phyloP scores from a whole-genome alignment of 1,140 invertebrate species.

The Euwallacea similis region DNA sequence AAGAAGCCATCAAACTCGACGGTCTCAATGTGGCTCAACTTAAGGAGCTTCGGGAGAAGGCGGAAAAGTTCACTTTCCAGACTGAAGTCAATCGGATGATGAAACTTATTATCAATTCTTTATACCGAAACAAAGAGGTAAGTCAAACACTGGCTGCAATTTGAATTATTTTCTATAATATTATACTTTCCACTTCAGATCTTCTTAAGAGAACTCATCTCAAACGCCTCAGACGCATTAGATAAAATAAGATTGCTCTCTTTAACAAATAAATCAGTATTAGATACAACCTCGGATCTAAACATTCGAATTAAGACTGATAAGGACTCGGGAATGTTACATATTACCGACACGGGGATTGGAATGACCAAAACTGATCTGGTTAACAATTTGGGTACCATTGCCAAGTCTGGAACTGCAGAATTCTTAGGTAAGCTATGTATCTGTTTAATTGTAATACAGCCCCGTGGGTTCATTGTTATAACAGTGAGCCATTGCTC shows the following conservation, averaged over 20 bases:
- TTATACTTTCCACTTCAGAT: constrained; percentile 63
- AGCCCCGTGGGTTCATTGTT: neutral
- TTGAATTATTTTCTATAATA: constrained; percentile 9
- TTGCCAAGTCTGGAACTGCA: constrained; percentile 98
- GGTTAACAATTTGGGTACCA: constrained; percentile 96
- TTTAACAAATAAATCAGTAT: constrained; percentile 79
- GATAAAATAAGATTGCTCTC: constrained; percentile 94
- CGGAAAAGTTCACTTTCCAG: constrained; percentile 94
- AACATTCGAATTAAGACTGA: constrained; percentile 95
- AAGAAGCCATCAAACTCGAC: constrained; percentile 96
- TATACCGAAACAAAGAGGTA: constrained; percentile 97
- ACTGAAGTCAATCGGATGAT: constrained; percentile 99
- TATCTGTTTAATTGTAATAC: constrained; percentile 60
- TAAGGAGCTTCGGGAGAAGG: constrained; percentile 86
- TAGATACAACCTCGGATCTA: constrained; percentile 81
- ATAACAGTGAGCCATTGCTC: neutral
- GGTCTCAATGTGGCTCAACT: constrained; percentile 92
- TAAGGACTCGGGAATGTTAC: constrained; percentile 90
- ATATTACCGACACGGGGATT: constrained; percentile 96
- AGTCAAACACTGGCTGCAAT: constrained; percentile 1
- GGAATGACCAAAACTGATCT: constrained; percentile 97
- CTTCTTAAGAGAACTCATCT: constrained; percentile 95
- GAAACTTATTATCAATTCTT: constrained; percentile 98
- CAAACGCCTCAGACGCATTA: constrained; percentile 93
- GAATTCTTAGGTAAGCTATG: constrained; percentile 75